Conservation (phyloP, 2,113 vertebrate genomes). For the Podocnemis expansa region DNA sequence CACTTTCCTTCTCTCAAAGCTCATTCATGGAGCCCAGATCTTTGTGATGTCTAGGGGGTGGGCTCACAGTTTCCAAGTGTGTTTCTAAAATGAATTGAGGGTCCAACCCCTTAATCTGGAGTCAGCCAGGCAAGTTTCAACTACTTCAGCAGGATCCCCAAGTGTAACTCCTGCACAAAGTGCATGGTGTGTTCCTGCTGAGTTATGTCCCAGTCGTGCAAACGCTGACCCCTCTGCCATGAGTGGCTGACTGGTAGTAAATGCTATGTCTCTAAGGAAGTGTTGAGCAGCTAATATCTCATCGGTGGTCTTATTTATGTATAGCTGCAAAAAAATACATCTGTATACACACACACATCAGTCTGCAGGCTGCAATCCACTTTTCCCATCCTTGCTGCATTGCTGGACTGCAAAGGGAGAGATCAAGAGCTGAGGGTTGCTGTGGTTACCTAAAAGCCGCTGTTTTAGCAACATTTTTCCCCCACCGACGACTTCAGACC, state of each 20-base stretch:
- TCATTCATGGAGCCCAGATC: background rate
- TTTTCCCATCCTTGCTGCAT: fast-evolving
- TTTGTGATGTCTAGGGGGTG: background rate
- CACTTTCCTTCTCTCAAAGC: fast-evolving
- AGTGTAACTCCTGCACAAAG: background rate
- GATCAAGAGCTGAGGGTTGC: background rate
- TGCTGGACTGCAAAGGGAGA: background rate
- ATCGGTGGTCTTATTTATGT: background rate
- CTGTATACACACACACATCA: background rate
- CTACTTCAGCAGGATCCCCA: background rate
- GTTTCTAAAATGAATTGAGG: fast-evolving
- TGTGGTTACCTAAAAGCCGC: background rate
- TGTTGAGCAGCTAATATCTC: fast-evolving
- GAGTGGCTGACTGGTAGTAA: background rate
- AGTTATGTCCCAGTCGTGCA: background rate
- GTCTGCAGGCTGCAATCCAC: background rate
- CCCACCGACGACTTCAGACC: background rate
- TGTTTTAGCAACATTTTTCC: fast-evolving
- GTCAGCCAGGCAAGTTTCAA: fast-evolving
- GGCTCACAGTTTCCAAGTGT: fast-evolving
- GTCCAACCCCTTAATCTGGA: background rate
- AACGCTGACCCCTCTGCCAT: no score
- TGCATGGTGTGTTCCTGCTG: background rate
- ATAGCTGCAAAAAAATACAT: no score
- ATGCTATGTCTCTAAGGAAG: fast-evolving